Evolutionary conservation across 2,797 vertebrate species (phyloP), one percentile per base, ranked within the genome.

Genomic region (Cyprinella venusta): DNA sequence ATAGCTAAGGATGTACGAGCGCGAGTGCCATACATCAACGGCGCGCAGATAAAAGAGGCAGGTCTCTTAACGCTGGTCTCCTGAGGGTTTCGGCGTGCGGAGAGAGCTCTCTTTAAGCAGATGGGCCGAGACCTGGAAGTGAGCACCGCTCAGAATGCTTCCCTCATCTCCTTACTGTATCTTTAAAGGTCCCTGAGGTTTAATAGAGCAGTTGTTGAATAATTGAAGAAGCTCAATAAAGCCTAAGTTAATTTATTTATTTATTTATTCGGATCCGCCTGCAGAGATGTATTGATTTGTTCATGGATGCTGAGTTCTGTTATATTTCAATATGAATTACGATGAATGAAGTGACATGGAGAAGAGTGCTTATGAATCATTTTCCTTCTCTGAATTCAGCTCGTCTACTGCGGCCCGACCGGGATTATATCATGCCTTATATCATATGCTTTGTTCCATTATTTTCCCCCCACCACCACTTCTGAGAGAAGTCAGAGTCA

Each of bases 161-260:
- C 63, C 38, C 71, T 80, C 81, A 74, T 84, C 86, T 84, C 70
- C 76, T 84, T 86, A 79, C 87, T 78, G 65, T 82, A 84, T 84
- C 74, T 83, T 67, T 40, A 86, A 83, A 65, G 64, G 33, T 75
- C 85, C 75, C 61, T 48, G 74, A 84, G 88, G 86, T 81, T 65
- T 77, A 82, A 59, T 59, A 76, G 76, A 88, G 84, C 79, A 70
- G 84, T 61, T 61, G 56, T 69, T 85, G 87, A 86, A 88, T 87
- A 88, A 88, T 86, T 87, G 87, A 89, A 59, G 24, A 71, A 56
- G 80, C 84, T 83, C 75, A 63, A 88, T 88, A 84, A 88, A 86
- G 84, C 82, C 38, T 72, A 76, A 88, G 74, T 87, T 89, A 86
- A 81, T 85, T 75, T 64, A 82, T 84, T 78, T 69, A 75, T 80